These are phyloP conservation scores for Tetraodon nigroviridis DNA, from an alignment of 2,113 vertebrate genomes.

Conservation along the genomic window DNA sequence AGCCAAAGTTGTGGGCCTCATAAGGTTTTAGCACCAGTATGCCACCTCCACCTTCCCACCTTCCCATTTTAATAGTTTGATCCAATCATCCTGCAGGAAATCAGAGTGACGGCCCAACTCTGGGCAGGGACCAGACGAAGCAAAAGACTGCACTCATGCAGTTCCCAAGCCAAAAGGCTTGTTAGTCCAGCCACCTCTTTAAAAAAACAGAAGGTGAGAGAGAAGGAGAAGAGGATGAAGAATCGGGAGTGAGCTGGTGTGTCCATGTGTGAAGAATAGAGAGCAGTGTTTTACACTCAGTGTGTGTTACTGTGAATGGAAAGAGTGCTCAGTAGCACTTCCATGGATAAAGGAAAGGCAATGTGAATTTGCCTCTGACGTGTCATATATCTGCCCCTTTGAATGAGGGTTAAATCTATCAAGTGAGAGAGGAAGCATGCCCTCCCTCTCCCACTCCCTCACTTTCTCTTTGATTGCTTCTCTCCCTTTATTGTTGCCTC, in stretches of 20 bases:
- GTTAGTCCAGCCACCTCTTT: constrained; percentile 35
- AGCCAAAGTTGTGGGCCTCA: constrained; percentile 23
- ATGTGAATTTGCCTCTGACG: constrained; percentile 47
- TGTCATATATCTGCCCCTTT: constrained; percentile 57
- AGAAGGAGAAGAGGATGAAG: background rate
- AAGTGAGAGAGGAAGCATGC: constrained; percentile 36
- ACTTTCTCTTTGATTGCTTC: background rate
- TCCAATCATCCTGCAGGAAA: constrained; percentile 51
- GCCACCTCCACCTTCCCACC: constrained; percentile 19
- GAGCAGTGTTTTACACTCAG: constrained; percentile 17
- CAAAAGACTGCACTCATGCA: constrained; percentile 38
- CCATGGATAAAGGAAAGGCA: constrained; percentile 53
- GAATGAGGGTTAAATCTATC: constrained; percentile 68
- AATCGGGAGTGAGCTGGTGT: background rate
- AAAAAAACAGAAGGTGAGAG: constrained; percentile 16
- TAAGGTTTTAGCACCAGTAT: constrained; percentile 10
- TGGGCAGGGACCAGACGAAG: constrained; percentile 12
- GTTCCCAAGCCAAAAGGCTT: constrained; percentile 35
- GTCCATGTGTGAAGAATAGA: background rate
- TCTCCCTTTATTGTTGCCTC: background rate
- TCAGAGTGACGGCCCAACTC: constrained; percentile 47
- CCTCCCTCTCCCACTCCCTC: constrained; percentile 4
- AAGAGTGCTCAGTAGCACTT: constrained; percentile 18
- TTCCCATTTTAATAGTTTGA: constrained; percentile 40
- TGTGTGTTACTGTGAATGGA: constrained; percentile 3